Evolutionary conservation across 2,797 vertebrate genomes (phyloP).

Genomic region (Crocodylus rhombifer): DNA sequence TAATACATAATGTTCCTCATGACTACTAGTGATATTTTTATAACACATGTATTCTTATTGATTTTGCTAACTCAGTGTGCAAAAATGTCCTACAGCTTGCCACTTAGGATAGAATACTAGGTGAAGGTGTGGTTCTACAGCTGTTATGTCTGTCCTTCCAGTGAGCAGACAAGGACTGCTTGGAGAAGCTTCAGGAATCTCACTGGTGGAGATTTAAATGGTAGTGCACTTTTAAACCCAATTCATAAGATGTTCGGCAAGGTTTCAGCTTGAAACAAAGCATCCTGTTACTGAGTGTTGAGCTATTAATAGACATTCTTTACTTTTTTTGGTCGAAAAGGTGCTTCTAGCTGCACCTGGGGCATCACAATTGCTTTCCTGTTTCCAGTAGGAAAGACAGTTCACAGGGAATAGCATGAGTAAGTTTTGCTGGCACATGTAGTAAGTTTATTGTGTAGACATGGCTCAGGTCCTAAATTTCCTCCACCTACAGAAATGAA

Average conservation of each 20-base stretch:
- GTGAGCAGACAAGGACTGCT: background rate
- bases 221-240: background rate
- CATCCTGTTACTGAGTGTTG: background rate
- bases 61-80: background rate
- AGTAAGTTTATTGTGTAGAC: too few species aligned
- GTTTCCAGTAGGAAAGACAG: too few species aligned
- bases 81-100: background rate
- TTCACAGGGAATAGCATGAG: too few species aligned
- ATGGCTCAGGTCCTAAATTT: background rate
- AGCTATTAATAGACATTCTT: background rate
- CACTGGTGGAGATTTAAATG: background rate
- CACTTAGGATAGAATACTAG: background rate
- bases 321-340: background rate
- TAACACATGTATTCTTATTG: background rate
- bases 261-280: background rate
- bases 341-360: too few species aligned
- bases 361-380: too few species aligned
- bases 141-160: background rate
- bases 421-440: too few species aligned
- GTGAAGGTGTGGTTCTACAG: background rate
- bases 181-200: background rate
- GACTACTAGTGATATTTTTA: background rate
- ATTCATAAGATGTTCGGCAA: background rate
- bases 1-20: background rate
- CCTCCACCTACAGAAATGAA: background rate